A percentile compares a stretch with the other conserved stretches of the same genome.
Evolutionary conservation across 2,888 invertebrate genomes (phyloP).

Genomic region (Caenorhabditis sp.): DNA sequence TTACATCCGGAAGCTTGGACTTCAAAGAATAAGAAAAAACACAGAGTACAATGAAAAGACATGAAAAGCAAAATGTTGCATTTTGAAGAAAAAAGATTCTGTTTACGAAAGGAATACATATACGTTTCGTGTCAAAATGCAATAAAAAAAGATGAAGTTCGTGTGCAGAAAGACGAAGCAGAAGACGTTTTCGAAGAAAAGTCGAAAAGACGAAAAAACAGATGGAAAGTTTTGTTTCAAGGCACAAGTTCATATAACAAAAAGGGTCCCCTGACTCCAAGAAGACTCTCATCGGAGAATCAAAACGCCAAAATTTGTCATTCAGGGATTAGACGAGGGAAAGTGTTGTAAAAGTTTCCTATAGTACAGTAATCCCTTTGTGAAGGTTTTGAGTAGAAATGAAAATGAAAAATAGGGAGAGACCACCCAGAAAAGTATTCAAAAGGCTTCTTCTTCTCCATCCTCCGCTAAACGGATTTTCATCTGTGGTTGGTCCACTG

Average conservation of each 20-base stretch:
- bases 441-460: conserved; percentile 30
- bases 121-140: conserved; percentile 53
- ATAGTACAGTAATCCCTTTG: conserved; percentile 57
- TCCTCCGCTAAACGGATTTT: conserved; percentile 56
- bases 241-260: conserved; percentile 32
- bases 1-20: conserved; percentile 6
- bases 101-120: conserved; percentile 9
- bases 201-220: not conserved
- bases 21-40: conserved; percentile 22
- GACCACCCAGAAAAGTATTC: conserved; percentile 38
- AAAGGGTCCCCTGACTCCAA: conserved; percentile 25
- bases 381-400: conserved; percentile 30
- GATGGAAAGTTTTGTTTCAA: conserved; percentile 11
- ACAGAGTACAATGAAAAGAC: conserved; percentile 15
- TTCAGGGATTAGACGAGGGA: conserved; percentile 7
- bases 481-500: conserved; percentile 54
- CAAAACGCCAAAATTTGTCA: conserved; percentile 53
- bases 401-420: conserved; percentile 6
- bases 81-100: conserved; percentile 11
- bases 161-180: conserved; percentile 3
- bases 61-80: conserved; percentile 3
- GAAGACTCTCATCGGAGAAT: conserved; percentile 39
- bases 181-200: conserved; percentile 36
- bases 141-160: conserved; percentile 48
- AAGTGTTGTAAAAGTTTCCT: conserved; percentile 7